Evolutionary conservation across 2,888 invertebrate genomes (phyloP).

Genomic region (Andrena dorsata): DNA sequence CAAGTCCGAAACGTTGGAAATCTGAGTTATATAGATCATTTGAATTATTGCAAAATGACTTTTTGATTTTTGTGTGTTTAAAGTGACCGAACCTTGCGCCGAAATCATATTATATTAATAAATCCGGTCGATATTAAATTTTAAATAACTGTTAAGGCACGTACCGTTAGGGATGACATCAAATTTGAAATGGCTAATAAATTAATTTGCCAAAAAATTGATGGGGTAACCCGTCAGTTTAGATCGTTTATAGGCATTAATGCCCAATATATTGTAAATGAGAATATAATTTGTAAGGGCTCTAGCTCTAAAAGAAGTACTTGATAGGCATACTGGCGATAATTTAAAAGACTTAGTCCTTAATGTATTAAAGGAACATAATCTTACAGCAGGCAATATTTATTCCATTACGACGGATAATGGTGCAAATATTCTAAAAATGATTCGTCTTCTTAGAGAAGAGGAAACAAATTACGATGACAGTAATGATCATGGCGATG

Average conservation of each 20-base stretch:
- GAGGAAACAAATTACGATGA: no score
- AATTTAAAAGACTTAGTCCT: background rate
- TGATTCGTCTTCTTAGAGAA: no score
- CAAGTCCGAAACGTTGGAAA: no score
- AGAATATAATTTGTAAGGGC: background rate
- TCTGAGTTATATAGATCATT: no score
- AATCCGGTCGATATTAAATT: no score
- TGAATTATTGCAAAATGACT: no score
- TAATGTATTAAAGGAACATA: background rate
- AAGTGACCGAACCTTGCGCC: no score
- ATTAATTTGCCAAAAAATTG: background rate
- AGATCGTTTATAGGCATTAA: background rate
- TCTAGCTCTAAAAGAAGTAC: background rate
- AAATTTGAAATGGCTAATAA: background rate
- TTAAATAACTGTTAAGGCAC: no score
- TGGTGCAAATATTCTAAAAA: background rate
- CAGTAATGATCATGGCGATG: no score
- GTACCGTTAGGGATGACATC: background rate
- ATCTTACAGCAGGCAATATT: background rate
- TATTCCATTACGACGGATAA: constrained; percentile 2
- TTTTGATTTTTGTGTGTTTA: no score
- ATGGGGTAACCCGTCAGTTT: constrained; percentile 15
- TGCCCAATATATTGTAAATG: background rate
- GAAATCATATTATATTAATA: no score
- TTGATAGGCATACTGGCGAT: background rate